These are phyloP conservation scores for Ptychadena robeensis DNA, from an alignment of 2,797 vertebrate genomes.

Conservation along the genomic window DNA sequence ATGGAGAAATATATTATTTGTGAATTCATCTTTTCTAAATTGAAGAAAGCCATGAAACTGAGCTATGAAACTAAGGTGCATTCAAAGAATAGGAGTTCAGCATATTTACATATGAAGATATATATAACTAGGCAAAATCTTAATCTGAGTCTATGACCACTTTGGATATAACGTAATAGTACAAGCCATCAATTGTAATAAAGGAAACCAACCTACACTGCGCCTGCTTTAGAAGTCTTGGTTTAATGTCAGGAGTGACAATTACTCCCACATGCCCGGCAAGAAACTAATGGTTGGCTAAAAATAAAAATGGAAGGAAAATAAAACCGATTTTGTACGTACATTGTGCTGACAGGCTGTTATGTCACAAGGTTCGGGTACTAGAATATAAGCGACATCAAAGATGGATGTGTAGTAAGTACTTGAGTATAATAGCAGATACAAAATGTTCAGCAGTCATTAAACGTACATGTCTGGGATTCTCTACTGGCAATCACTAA, in stretches of 20 bases:
- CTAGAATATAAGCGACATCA: slow-evolving; percentile 22
- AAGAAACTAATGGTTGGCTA: slow-evolving; percentile 78
- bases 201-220: slow-evolving; percentile 67
- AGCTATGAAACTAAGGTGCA: too few relatives aligned
- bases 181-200: slow-evolving; percentile 62
- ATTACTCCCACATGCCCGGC: slow-evolving; percentile 73
- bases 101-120: too few relatives aligned
- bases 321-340: slow-evolving; percentile 55
- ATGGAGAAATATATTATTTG: too few relatives aligned
- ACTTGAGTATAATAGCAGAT: slow-evolving; percentile 40
- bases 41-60: too few relatives aligned
- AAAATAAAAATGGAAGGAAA: slow-evolving; percentile 71
- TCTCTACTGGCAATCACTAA: not conserved
- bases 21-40: too few relatives aligned
- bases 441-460: not conserved
- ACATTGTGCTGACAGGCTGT: not conserved
- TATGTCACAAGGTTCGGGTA: slow-evolving; percentile 59
- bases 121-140: slow-evolving; percentile 9
- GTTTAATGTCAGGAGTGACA: slow-evolving; percentile 73
- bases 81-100: too few relatives aligned
- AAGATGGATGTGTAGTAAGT: slow-evolving; percentile 2
- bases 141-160: slow-evolving; percentile 54
- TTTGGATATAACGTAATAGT: slow-evolving; percentile 67
- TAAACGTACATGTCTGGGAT: not conserved
- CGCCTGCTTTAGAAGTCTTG: slow-evolving; percentile 68